Evolutionary conservation across 2,113 vertebrate genomes (phyloP).

Genomic region (Cynoglossus semilaevis): DNA sequence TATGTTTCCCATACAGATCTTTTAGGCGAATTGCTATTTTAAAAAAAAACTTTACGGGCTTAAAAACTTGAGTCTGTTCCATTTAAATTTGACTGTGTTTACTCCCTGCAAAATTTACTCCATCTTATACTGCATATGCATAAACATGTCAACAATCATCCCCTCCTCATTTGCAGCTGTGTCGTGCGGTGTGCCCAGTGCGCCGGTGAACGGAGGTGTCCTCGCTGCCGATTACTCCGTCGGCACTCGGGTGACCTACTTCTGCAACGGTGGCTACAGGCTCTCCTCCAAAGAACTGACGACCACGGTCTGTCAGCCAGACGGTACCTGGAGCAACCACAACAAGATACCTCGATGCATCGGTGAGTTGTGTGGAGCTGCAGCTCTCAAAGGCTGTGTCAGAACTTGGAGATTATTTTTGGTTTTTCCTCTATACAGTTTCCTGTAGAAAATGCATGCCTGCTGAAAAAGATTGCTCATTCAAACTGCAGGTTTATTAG

Average conservation of each 20-base stretch:
- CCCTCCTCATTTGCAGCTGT: constrained; percentile 79
- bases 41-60: no score
- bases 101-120: constrained; percentile 7
- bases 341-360: constrained; percentile 96
- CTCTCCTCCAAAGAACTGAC: constrained; percentile 93
- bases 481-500: no score
- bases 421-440: no score
- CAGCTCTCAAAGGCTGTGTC: no score
- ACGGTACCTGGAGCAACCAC: constrained; percentile 95
- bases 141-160: constrained; percentile 34
- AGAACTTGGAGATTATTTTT: no score
- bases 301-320: constrained; percentile 89
- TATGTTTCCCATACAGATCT: no score
- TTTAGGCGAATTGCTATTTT: no score
- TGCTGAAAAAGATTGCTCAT: no score
- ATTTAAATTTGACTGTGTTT: no score
- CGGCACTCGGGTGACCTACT: constrained; percentile 90
- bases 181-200: constrained; percentile 91
- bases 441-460: no score
- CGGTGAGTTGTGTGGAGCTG: constrained; percentile 74
- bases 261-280: constrained; percentile 91
- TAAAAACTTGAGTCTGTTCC: no score
- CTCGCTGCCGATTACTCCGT: constrained; percentile 93
- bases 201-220: constrained; percentile 90
- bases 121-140: constrained; percentile 12